phyloP scores from a whole-genome alignment of 2,888 invertebrate genomes.

The Sturmia bella region DNA sequence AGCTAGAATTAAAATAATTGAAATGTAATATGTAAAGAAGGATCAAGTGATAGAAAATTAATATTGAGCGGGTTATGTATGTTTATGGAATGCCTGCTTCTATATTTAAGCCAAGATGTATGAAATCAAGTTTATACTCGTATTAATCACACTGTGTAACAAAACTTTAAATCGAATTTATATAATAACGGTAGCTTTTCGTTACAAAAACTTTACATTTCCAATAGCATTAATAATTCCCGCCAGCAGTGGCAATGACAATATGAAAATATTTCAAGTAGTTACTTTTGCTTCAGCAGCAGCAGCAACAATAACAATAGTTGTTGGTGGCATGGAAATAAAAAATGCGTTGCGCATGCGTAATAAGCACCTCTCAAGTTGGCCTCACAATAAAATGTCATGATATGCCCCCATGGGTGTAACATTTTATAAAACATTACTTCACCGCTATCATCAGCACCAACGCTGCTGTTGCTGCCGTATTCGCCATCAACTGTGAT shows the following conservation, averaged over 20 bases:
- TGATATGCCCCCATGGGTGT: constrained; percentile 79
- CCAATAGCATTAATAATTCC: constrained; percentile 46
- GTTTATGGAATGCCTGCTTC: too few relatives aligned
- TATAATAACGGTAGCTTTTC: constrained; percentile 57
- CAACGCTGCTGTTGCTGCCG: constrained; percentile 2
- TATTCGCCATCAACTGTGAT: neutral
- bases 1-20: too few relatives aligned
- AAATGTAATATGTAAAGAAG: too few relatives aligned
- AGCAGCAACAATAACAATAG: constrained; percentile 3
- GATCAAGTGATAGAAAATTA: too few relatives aligned
- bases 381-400: constrained; percentile 81
- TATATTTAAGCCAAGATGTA: too few relatives aligned
- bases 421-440: constrained; percentile 70
- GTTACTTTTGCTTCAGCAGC: constrained; percentile 8
- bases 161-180: constrained; percentile 36
- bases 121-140: too few relatives aligned
- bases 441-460: constrained; percentile 53
- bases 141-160: too few relatives aligned
- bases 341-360: constrained; percentile 77
- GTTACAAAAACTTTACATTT: constrained; percentile 17
- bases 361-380: constrained; percentile 81
- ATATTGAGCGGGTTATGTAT: too few relatives aligned
- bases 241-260: constrained; percentile 4
- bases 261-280: constrained; percentile 55
- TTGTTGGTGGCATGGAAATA: constrained; percentile 59